Evolutionary conservation across 2,797 vertebrate species (phyloP).

Genomic region (Lacerta viridis): DNA sequence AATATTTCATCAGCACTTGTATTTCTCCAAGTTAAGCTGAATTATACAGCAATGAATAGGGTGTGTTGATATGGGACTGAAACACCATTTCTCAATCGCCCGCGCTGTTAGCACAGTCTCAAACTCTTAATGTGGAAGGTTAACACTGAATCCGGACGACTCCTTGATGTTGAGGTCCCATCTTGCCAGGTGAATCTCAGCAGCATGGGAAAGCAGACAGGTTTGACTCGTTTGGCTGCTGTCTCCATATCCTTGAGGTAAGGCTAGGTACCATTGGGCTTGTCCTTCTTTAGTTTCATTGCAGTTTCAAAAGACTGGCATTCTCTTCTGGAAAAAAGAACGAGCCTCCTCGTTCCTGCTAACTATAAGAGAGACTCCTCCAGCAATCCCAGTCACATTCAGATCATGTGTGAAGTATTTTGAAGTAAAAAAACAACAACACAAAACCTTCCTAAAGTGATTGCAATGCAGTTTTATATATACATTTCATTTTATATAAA

Average conservation of each 20-base stretch:
- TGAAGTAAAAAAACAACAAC: not conserved
- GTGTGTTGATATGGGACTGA: slow-evolving; percentile 17
- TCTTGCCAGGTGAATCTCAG: slow-evolving; percentile 50
- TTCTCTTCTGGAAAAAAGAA: slow-evolving; percentile 30
- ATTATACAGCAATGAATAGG: slow-evolving; percentile 50
- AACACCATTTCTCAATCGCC: slow-evolving; percentile 28
- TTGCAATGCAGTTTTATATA: not conserved
- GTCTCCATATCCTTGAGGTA: slow-evolving; percentile 63
- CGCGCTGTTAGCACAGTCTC: slow-evolving; percentile 57
- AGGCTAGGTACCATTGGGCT: slow-evolving; percentile 67
- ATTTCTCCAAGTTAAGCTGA: slow-evolving; percentile 12
- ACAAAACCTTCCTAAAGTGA: not conserved
- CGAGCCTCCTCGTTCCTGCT: not conserved
- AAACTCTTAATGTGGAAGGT: slow-evolving; percentile 57
- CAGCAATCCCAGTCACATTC: slow-evolving; percentile 23
- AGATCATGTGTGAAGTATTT: not conserved
- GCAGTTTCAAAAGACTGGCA: slow-evolving; percentile 56
- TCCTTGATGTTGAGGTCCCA: slow-evolving; percentile 62
- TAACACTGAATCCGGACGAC: slow-evolving; percentile 60
- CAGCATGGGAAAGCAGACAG: slow-evolving; percentile 73
- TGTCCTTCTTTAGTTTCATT: slow-evolving; percentile 59
- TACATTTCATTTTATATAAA: not conserved
- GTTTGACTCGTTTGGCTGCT: slow-evolving; percentile 69
- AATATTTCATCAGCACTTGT: not conserved
- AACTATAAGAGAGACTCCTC: slow-evolving; percentile 37